Conservation (phyloP, 2,113 vertebrate genomes). For the Trichomycterus rosablanca region DNA sequence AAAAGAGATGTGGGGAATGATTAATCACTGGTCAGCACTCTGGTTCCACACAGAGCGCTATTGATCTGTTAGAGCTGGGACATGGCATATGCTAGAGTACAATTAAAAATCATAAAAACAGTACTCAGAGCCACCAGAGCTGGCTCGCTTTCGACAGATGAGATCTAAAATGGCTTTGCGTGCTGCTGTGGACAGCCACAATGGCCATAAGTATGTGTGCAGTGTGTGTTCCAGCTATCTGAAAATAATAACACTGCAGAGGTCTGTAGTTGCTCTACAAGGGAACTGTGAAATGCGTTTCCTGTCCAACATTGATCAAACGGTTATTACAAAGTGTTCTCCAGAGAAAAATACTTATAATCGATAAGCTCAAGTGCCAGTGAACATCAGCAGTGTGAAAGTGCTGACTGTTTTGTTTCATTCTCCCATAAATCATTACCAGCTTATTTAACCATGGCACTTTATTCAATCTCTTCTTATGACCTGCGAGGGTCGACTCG, state of each 20-base stretch:
- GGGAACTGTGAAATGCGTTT: not conserved
- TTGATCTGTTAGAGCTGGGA: conserved; percentile 36
- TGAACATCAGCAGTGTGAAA: conserved; percentile 9
- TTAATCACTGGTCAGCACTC: too few species aligned
- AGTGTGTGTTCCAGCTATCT: too few species aligned
- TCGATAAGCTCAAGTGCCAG: too few species aligned
- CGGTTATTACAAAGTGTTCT: conserved; percentile 6
- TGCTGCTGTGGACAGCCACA: conserved; percentile 2
- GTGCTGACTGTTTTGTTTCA: conserved; percentile 13
- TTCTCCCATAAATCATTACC: conserved; percentile 16
- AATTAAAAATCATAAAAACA: conserved; percentile 43
- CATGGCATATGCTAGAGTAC: conserved; percentile 31
- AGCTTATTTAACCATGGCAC: conserved; percentile 26
- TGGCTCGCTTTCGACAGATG: conserved; percentile 8
- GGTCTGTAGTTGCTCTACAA: not conserved
- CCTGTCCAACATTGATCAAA: conserved; percentile 3
- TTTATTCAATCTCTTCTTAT: conserved; percentile 16
- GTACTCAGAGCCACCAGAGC: conserved; percentile 8
- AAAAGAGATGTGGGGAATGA: conserved; percentile 26
- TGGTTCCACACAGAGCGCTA: too few species aligned
- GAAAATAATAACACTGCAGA: not conserved
- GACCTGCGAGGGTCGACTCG: conserved; percentile 4
- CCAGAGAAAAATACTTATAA: too few species aligned
- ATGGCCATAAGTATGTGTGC: conserved; percentile 3
- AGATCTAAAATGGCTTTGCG: conserved; percentile 14